Evolutionary conservation across 2,797 vertebrate species (phyloP).

Genomic region (Siniperca undulata): DNA sequence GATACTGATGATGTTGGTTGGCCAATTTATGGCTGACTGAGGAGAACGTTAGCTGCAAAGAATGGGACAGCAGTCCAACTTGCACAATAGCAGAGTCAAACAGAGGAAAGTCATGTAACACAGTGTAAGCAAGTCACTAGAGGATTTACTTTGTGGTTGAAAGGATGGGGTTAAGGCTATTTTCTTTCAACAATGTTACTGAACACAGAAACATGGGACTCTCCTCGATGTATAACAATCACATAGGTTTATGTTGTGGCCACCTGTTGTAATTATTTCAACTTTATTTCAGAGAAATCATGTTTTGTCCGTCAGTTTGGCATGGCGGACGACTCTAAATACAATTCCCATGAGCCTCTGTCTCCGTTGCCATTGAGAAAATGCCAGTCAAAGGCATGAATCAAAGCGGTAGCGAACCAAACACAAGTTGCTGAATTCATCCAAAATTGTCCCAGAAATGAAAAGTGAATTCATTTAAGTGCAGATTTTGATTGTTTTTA

Average conservation of each 20-base stretch:
- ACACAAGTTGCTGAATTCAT: background rate
- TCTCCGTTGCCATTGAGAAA: background rate
- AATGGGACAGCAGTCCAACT: background rate
- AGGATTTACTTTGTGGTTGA: constrained; percentile 27
- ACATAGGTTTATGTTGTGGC: background rate
- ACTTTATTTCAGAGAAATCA: background rate
- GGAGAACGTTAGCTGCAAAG: background rate
- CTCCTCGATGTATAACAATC: background rate
- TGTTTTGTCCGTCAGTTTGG: background rate
- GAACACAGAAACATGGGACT: background rate
- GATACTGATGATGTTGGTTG: constrained; percentile 11
- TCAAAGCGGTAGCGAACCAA: no score
- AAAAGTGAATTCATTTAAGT: background rate
- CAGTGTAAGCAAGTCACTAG: background rate
- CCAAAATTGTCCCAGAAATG: background rate
- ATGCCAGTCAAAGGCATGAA: background rate
- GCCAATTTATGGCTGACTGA: background rate
- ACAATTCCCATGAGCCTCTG: background rate
- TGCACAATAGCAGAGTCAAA: background rate
- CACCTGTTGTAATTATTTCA: background rate
- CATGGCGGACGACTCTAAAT: background rate
- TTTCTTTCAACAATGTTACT: background rate
- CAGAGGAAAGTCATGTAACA: background rate
- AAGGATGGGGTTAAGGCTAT: background rate
- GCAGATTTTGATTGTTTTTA: background rate